Evolutionary conservation across 2,888 invertebrate species (phyloP).

Genomic region (Rhimphoctona megacephalus): DNA sequence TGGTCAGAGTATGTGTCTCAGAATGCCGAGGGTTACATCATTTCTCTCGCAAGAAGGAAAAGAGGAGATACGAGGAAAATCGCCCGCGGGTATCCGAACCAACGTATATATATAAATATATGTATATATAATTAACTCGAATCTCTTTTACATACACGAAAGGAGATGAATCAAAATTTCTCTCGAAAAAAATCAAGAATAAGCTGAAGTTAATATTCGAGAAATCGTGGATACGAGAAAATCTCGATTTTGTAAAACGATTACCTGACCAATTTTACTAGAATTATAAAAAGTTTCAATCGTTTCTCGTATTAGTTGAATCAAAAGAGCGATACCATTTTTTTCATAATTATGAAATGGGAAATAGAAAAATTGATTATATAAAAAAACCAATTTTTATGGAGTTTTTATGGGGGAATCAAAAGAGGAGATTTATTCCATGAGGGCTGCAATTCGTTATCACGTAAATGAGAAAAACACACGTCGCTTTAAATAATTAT

Average conservation of each 20-base stretch:
- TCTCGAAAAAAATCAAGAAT: neutral
- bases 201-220: neutral
- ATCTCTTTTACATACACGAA: neutral
- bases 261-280: no score
- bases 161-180: neutral
- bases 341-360: neutral
- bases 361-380: neutral
- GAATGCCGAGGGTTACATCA: constrained; percentile 56
- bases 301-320: neutral
- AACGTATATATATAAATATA: neutral
- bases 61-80: constrained; percentile 7
- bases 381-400: neutral
- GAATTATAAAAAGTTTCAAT: no score
- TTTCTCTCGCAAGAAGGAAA: constrained; percentile 37
- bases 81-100: neutral
- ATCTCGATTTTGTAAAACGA: neutral
- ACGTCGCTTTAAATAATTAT: no score
- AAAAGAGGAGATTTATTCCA: no score
- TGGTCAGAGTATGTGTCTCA: constrained; percentile 1
- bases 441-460: no score
- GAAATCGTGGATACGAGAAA: neutral
- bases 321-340: neutral
- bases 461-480: no score
- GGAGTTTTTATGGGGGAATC: no score
- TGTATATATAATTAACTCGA: neutral